These are phyloP conservation scores for Tursiops truncatus DNA, from an alignment of 2,113 vertebrate genomes.

Conservation along the genomic window DNA sequence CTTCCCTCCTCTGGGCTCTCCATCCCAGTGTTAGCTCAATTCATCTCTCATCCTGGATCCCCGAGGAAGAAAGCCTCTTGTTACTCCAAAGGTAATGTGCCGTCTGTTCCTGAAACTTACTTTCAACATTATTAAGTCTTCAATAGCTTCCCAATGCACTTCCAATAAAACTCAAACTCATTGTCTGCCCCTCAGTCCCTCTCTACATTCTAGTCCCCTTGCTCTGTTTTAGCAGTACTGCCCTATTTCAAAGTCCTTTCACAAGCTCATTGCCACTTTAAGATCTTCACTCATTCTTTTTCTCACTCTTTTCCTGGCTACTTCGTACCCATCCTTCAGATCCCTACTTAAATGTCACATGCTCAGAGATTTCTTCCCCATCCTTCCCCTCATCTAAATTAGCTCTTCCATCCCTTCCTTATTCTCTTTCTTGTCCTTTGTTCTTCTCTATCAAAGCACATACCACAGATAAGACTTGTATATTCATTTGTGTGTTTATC, in stretches of 20 bases:
- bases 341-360: background rate
- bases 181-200: background rate
- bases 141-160: background rate
- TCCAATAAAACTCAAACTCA: background rate
- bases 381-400: background rate
- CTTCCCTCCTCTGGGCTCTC: background rate
- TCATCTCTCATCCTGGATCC: conserved; percentile 38
- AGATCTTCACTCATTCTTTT: background rate
- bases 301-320: background rate
- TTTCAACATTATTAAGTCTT: background rate
- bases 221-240: background rate
- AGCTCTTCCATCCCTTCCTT: background rate
- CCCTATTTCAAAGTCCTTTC: background rate
- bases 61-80: conserved; percentile 3
- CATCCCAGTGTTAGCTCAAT: conserved; percentile 25
- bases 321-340: background rate
- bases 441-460: background rate
- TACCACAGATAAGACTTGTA: background rate
- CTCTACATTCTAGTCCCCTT: fast-evolving
- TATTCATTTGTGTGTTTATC: background rate
- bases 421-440: background rate
- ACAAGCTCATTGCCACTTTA: background rate
- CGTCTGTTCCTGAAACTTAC: background rate
- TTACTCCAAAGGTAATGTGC: background rate
- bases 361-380: background rate